Evolutionary conservation across 2,888 invertebrate genomes (phyloP).

Genomic region (Liodrosophila aerea): DNA sequence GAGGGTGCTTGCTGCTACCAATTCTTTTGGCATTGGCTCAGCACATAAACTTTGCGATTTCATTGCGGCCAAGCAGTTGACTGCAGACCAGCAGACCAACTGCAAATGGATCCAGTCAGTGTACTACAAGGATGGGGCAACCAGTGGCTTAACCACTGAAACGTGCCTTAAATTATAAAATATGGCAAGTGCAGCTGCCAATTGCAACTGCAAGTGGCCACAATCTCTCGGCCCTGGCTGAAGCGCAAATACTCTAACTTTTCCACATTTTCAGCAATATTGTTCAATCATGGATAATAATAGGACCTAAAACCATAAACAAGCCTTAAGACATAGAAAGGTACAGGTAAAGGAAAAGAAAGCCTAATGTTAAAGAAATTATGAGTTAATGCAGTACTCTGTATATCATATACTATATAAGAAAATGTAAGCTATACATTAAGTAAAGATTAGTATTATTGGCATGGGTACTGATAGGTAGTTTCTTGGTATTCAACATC

Average conservation of each 20-base stretch:
- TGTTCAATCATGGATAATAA: too few relatives aligned
- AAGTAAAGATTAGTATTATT: too few relatives aligned
- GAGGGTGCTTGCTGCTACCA: background rate
- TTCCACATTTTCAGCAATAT: background rate
- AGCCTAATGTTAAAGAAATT: too few relatives aligned
- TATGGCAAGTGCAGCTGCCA: slow-evolving; percentile 59
- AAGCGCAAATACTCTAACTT: slow-evolving; percentile 6
- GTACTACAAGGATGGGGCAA: slow-evolving; percentile 16
- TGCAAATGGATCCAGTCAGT: too few relatives aligned
- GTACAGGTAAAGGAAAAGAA: too few relatives aligned
- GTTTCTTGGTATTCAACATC: too few relatives aligned
- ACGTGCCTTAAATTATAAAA: slow-evolving; percentile 76
- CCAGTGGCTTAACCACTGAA: slow-evolving; percentile 70
- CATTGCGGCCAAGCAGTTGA: slow-evolving; percentile 63
- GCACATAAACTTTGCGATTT: slow-evolving; percentile 68
- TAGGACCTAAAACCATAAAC: too few relatives aligned
- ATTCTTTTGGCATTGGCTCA: slow-evolving; percentile 48
- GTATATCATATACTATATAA: too few relatives aligned
- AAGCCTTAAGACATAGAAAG: too few relatives aligned
- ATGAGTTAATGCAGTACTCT: too few relatives aligned
- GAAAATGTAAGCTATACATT: too few relatives aligned
- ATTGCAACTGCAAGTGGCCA: slow-evolving; percentile 39
- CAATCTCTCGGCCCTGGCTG: background rate
- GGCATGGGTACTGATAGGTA: too few relatives aligned
- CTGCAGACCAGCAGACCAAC: slow-evolving; percentile 37